phyloP scores from a whole-genome alignment of 2,113 vertebrate species.

The Noctilio leporinus region DNA sequence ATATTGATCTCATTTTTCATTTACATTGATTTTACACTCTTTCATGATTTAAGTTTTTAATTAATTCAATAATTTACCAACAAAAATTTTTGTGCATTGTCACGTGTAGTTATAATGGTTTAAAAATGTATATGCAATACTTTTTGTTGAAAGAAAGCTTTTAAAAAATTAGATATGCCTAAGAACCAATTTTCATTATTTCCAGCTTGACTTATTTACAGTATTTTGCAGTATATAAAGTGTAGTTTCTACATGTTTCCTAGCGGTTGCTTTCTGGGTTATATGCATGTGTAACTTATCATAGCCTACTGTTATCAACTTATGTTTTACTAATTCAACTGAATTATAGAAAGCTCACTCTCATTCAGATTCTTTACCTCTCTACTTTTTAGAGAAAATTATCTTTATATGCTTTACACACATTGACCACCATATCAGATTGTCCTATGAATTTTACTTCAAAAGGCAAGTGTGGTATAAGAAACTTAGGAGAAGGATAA shows the following conservation, averaged over 20 bases:
- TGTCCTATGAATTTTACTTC: background rate
- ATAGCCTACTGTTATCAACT: background rate
- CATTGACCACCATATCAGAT: background rate
- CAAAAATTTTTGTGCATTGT: background rate
- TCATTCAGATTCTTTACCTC: background rate
- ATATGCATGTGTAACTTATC: background rate
- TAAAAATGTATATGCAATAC: background rate
- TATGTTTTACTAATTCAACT: background rate
- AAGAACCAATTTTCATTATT: background rate
- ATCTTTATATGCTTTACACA: background rate
- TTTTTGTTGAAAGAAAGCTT: background rate
- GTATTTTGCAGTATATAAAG: background rate
- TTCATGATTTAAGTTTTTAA: slow-evolving; percentile 11
- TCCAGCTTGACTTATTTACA: background rate
- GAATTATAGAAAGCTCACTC: background rate
- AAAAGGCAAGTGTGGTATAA: background rate
- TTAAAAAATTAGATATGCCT: background rate
- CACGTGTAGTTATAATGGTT: background rate
- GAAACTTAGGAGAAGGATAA: background rate
- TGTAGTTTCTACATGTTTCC: background rate
- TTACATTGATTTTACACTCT: background rate
- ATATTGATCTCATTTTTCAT: background rate
- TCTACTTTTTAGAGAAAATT: background rate
- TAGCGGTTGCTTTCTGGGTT: background rate
- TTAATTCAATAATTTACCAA: background rate